phyloP scores from a whole-genome alignment of 2,888 invertebrate species.

The Troides aeacus region DNA sequence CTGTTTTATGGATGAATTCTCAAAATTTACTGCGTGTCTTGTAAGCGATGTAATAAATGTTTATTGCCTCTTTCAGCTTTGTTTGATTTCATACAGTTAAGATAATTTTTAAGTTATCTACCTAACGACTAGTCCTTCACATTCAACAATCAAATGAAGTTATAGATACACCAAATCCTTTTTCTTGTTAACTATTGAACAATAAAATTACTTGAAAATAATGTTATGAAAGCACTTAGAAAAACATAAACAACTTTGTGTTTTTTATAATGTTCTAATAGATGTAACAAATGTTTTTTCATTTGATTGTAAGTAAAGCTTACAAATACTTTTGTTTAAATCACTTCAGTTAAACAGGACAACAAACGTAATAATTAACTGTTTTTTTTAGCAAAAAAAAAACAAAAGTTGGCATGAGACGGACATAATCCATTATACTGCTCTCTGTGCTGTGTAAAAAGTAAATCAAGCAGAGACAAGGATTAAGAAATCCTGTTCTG shows the following conservation, averaged over 20 bases:
- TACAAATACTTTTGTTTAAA: too few relatives aligned
- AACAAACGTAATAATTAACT: slow-evolving; percentile 11
- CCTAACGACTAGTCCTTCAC: background rate
- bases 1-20: background rate
- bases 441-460: slow-evolving; percentile 17
- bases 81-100: background rate
- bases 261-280: too few relatives aligned
- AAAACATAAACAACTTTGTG: too few relatives aligned
- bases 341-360: slow-evolving; percentile 4
- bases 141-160: background rate
- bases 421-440: slow-evolving; percentile 19
- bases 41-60: background rate
- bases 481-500: slow-evolving; percentile 18
- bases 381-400: slow-evolving; percentile 4
- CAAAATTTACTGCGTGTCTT: background rate
- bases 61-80: background rate
- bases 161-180: background rate
- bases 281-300: too few relatives aligned
- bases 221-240: too few relatives aligned
- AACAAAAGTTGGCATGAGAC: slow-evolving; percentile 19
- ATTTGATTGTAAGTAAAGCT: too few relatives aligned
- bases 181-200: background rate
- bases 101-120: background rate
- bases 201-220: too few relatives aligned
- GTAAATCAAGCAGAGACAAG: slow-evolving; percentile 7